phyloP scores from a whole-genome alignment of 2,888 invertebrate genomes.

The Omphaloscelis lunosa region DNA sequence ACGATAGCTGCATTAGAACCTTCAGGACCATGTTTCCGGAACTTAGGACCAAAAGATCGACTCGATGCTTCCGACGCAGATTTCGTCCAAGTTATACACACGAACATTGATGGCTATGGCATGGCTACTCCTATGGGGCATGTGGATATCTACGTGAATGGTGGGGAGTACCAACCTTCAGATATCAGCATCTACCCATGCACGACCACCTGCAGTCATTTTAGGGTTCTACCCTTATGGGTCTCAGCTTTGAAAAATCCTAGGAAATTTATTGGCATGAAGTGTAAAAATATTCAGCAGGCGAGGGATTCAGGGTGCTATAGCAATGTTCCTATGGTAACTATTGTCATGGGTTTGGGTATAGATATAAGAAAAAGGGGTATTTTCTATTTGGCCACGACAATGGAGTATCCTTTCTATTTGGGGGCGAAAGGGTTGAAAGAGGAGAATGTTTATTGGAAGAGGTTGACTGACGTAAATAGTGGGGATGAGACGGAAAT shows the following conservation, averaged over 20 bases:
- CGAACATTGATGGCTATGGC: conserved; percentile 87
- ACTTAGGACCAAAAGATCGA: conserved; percentile 75
- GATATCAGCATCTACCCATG: conserved; percentile 82
- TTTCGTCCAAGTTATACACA: conserved; percentile 86
- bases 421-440: conserved; percentile 82
- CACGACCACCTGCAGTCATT: conserved; percentile 85
- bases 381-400: conserved; percentile 83
- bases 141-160: conserved; percentile 86
- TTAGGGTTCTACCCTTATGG: conserved; percentile 82
- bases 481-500: conserved; percentile 80
- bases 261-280: conserved; percentile 80
- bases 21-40: conserved; percentile 86
- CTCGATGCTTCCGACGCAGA: conserved; percentile 82
- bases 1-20: conserved; percentile 85
- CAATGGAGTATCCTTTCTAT: conserved; percentile 81
- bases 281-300: conserved; percentile 82
- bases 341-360: conserved; percentile 78
- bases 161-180: conserved; percentile 86
- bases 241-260: conserved; percentile 80
- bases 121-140: conserved; percentile 87
- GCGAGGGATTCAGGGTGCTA: conserved; percentile 83
- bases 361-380: conserved; percentile 78
- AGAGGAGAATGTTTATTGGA: conserved; percentile 81
- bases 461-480: conserved; percentile 79
- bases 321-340: conserved; percentile 74